Evolutionary conservation across 2,797 vertebrate genomes (phyloP).

Genomic region (Pelochelys cantorii): DNA sequence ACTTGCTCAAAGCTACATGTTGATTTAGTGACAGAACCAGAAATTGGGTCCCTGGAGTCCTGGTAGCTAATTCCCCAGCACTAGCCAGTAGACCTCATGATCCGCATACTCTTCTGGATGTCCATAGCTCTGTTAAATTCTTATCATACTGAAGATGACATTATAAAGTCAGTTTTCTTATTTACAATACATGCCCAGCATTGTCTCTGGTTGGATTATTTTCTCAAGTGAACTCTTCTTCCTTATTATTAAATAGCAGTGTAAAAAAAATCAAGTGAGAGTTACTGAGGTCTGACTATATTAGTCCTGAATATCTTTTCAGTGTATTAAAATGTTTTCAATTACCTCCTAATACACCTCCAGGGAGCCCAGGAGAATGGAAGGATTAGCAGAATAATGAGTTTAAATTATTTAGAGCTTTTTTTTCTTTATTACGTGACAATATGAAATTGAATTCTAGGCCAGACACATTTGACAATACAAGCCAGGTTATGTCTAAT

Average conservation of each 20-base stretch:
- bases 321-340: conserved; percentile 78
- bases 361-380: conserved; percentile 74
- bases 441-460: conserved; percentile 75
- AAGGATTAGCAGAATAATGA: conserved; percentile 82
- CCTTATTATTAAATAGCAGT: conserved; percentile 53
- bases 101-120: neutral
- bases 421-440: conserved; percentile 36
- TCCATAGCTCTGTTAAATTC: neutral
- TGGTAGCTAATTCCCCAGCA: neutral
- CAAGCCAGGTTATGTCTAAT: conserved; percentile 68
- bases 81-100: neutral
- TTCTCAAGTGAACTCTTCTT: conserved; percentile 22
- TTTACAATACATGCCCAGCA: conserved; percentile 9
- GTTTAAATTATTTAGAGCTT: conserved; percentile 78
- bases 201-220: neutral
- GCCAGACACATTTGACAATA: conserved; percentile 64
- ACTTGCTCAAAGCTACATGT: accelerated
- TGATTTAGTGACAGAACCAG: neutral
- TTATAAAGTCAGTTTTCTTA: neutral
- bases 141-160: neutral
- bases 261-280: neutral
- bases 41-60: neutral
- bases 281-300: conserved; percentile 35
- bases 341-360: conserved; percentile 80
- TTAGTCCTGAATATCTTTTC: conserved; percentile 75